Base-by-base conservation (phyloP, 1,140 invertebrate genomes). In the Drosophila suzukii region DNA sequence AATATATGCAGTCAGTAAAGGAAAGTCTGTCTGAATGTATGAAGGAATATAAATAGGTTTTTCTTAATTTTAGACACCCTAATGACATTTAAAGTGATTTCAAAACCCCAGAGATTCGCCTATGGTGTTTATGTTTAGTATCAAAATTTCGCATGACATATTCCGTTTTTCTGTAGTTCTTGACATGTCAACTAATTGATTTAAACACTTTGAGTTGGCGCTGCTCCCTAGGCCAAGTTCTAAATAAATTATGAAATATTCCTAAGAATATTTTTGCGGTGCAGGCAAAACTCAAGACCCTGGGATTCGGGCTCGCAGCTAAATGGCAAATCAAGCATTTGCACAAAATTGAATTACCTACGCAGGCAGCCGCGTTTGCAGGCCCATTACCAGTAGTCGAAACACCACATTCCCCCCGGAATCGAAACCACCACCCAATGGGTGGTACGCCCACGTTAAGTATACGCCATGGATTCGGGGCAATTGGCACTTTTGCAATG, bases 311-410 rank as follows among this genome's bases (percentile, higher is more conserved):
- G 30, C 47, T 61, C 49, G 43, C 60, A 47, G 57, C 78, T 68
- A 88, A 85, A 85, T 85, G 73, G 72, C 61, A 60, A 59, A 85
- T 86, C 75, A 66, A 81, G 68, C 77, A 78, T 78, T 78, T 67
- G 77, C 78, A 50, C 56, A 63, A 81, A 86, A 85, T 71, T 86
- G 82, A 85, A 85, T 85, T 88, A 75, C 82, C 78, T 70, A 78
- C 66, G 57, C 66, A 43, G 75, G 50, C 59, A 67, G 58, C 70
- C 49, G 74, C 77, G 79, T 76, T 65, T 49, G 71, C 66, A 61
- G 61, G 17, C 34, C 47, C 51, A 63, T 39, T 43, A 47, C 36
- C 49, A 56, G 36, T 39, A 50, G 20, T 41, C 55, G 15, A 43
- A 41, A 38, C 59, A 59, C 50, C 13, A 43, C n/a, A 32, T 20